Conservation (phyloP, 2,888 invertebrate genomes). For the Pantelozetes paolii region DNA sequence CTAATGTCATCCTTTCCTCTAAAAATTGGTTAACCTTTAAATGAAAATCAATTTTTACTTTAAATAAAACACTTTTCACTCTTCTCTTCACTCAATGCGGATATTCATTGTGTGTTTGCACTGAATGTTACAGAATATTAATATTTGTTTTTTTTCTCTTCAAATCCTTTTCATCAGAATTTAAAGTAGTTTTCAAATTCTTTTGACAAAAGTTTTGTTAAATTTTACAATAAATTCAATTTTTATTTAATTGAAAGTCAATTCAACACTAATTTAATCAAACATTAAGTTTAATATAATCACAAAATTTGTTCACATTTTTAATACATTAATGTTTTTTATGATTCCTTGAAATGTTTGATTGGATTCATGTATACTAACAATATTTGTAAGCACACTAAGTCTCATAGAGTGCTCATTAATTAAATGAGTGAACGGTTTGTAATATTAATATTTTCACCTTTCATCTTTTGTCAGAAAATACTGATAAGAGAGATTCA, state of each 20-base stretch:
- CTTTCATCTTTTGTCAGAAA: too few relatives aligned
- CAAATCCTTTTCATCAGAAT: neutral
- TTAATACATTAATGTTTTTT: too few relatives aligned
- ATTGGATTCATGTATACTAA: too few relatives aligned
- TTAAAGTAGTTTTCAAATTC: neutral
- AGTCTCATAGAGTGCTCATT: too few relatives aligned
- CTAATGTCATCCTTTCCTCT: conserved; percentile 22
- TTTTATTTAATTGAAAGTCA: neutral
- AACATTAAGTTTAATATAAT: neutral
- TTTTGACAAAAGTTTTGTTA: neutral
- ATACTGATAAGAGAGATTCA: too few relatives aligned
- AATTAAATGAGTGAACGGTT: too few relatives aligned
- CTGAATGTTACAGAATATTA: conserved; percentile 1
- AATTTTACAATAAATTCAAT: neutral
- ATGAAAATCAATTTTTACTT: conserved; percentile 8
- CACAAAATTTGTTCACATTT: neutral
- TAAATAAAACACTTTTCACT: conserved; percentile 19
- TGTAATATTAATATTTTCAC: too few relatives aligned
- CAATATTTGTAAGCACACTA: too few relatives aligned
- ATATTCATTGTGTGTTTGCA: conserved; percentile 18
- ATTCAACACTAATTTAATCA: neutral
- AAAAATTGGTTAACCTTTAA: conserved; percentile 34
- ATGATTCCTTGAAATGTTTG: too few relatives aligned
- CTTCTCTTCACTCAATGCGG: conserved; percentile 6
- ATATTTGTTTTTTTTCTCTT: neutral